Evolutionary conservation across 2,888 invertebrate species (phyloP).

Genomic region (Perdita meconis): DNA sequence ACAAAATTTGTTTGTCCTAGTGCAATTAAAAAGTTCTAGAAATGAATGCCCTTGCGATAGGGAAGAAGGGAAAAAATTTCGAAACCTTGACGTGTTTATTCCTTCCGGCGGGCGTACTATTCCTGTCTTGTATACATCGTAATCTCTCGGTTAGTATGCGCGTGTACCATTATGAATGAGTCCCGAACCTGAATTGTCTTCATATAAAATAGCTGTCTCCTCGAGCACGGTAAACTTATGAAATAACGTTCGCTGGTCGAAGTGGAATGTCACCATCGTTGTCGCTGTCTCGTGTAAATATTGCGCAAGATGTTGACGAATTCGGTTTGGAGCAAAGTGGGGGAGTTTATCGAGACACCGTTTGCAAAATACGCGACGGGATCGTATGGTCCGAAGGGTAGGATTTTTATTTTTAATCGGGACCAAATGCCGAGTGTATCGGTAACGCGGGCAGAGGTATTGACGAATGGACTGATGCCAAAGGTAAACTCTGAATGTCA

Average conservation of each 20-base stretch:
- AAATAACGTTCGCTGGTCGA: conserved; percentile 12
- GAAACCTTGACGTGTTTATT: conserved; percentile 52
- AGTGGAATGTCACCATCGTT: background rate
- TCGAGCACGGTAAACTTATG: conserved; percentile 4
- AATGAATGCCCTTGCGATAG: background rate
- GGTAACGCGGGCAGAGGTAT: conserved; percentile 24
- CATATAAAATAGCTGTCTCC: conserved; percentile 10
- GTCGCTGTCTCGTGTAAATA: too few species aligned
- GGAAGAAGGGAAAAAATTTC: conserved; percentile 30
- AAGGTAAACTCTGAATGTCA: conserved; percentile 62
- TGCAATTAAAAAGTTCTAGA: background rate
- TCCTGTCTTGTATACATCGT: conserved; percentile 54
- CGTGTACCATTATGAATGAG: conserved; percentile 50
- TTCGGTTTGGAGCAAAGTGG: background rate
- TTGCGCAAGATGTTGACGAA: background rate
- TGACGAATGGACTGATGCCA: conserved; percentile 61
- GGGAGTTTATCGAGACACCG: background rate
- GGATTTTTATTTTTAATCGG: conserved; percentile 46
- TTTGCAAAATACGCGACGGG: background rate
- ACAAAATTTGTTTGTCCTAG: background rate
- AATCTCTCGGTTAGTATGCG: conserved; percentile 49
- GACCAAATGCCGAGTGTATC: conserved; percentile 25
- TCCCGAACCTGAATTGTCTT: conserved; percentile 39
- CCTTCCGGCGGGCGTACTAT: conserved; percentile 53
- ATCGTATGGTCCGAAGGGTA: background rate